phyloP scores from a whole-genome alignment of 92 coral and sea anemone species.

The Plumapathes pennacea region DNA sequence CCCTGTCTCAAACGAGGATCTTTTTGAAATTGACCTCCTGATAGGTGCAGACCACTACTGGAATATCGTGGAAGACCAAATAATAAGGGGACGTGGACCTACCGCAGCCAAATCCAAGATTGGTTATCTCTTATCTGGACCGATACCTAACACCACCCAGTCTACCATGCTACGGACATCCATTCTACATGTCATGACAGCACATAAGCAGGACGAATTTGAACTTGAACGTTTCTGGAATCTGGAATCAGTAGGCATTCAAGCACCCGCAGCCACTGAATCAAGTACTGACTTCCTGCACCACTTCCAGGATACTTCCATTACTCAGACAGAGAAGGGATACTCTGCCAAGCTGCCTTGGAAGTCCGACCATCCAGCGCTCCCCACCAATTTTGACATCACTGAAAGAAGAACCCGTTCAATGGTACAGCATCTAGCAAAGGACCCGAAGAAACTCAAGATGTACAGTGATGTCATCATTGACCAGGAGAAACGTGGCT shows the following conservation, averaged over 20 bases:
- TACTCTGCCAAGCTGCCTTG: constrained; percentile 34
- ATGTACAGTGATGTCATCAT: constrained; percentile 26
- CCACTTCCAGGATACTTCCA: constrained; percentile 21
- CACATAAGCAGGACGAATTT: constrained; percentile 12
- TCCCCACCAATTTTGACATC: constrained; percentile 11
- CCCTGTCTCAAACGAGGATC: constrained; percentile 3
- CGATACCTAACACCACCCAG: neutral
- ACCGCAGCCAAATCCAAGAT: constrained; percentile 37
- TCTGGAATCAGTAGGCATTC: constrained; percentile 24
- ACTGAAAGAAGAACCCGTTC: constrained; percentile 29
- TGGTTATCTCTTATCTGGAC: constrained; percentile 21
- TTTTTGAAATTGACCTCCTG: constrained; percentile 15
- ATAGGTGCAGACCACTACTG: constrained; percentile 45
- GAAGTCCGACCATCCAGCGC: constrained; percentile 7
- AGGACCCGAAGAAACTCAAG: constrained; percentile 6
- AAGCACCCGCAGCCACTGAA: neutral
- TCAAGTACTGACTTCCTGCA: neutral
- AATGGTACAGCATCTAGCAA: constrained; percentile 14
- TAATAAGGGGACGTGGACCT: constrained; percentile 49
- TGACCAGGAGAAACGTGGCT: constrained; percentile 32
- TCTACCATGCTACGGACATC: neutral
- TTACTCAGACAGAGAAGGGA: constrained; percentile 1
- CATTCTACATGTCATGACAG: constrained; percentile 6
- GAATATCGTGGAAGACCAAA: constrained; percentile 50
- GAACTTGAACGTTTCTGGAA: constrained; percentile 26